These are phyloP conservation scores for Phalanger gymnotis DNA, from an alignment of 2,797 vertebrate genomes.

Conservation along the genomic window DNA sequence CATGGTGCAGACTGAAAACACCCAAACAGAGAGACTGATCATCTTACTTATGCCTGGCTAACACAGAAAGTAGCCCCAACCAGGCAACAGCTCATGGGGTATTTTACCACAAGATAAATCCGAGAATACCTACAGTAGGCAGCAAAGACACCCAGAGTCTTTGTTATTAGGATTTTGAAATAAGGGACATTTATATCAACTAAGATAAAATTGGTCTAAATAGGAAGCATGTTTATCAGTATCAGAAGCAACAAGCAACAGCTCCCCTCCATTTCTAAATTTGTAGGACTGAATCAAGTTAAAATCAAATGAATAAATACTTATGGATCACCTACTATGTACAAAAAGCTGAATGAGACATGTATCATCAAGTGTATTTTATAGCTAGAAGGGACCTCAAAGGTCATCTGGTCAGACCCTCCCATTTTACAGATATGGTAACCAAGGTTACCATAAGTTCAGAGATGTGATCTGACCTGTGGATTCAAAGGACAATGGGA, in stretches of 20 bases:
- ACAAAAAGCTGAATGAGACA: background rate
- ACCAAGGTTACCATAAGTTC: too few relatives aligned
- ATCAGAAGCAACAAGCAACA: background rate
- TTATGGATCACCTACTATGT: background rate
- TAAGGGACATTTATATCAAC: background rate
- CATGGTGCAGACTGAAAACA: background rate
- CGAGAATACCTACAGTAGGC: background rate
- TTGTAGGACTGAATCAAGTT: background rate
- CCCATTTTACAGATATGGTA: too few relatives aligned
- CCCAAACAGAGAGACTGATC: background rate
- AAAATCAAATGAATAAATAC: background rate
- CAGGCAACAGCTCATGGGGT: background rate
- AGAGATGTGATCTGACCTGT: background rate
- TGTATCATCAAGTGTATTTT: background rate
- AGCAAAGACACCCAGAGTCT: background rate
- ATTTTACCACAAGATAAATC: background rate
- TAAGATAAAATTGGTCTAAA: background rate
- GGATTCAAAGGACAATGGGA: background rate
- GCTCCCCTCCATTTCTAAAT: background rate
- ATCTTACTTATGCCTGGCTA: background rate
- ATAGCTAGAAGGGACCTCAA: background rate
- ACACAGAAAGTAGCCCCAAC: background rate
- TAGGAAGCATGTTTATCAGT: slow-evolving; percentile 3
- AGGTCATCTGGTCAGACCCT: background rate
- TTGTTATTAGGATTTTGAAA: background rate